Evolutionary conservation across 2,113 vertebrate species (phyloP).

Genomic region (Xiphophorus hellerii): DNA sequence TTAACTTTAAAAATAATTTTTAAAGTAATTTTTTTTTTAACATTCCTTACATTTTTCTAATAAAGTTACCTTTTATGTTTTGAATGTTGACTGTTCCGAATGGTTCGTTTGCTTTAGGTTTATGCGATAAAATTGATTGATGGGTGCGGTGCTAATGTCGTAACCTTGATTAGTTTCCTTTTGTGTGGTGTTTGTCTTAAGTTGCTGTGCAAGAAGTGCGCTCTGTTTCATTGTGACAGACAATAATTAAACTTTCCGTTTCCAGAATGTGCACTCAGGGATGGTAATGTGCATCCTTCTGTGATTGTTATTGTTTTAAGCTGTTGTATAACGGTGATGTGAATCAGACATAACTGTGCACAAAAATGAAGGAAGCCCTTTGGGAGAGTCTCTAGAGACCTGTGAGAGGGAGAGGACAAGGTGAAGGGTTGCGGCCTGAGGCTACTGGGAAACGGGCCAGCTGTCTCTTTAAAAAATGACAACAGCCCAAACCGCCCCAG

Average conservation of each 20-base stretch:
- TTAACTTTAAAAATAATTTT: background rate
- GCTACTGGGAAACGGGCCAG: constrained; percentile 71
- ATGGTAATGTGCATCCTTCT: background rate
- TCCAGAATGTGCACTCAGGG: background rate
- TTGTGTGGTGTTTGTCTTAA: background rate
- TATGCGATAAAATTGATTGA: background rate
- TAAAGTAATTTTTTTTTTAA: background rate
- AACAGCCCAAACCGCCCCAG: constrained; percentile 71
- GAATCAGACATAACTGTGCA: constrained; percentile 49
- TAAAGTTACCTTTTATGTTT: background rate
- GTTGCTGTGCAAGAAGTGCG: background rate
- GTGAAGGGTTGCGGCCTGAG: constrained; percentile 71
- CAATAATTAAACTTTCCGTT: background rate
- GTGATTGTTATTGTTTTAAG: background rate
- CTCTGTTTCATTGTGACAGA: background rate
- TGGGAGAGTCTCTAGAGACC: constrained; percentile 61
- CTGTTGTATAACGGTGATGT: constrained; percentile 1
- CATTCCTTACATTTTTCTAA: background rate
- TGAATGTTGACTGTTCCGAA: background rate
- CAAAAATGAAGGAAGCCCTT: constrained; percentile 74
- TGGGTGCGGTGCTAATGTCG: background rate
- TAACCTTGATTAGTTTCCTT: background rate
- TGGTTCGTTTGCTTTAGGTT: background rate
- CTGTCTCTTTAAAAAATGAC: constrained; percentile 85
- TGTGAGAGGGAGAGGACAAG: constrained; percentile 67